These are phyloP conservation scores for Kuschelorhynchus macadamiae DNA, from an alignment of 2,888 invertebrate genomes.

Conservation along the genomic window DNA sequence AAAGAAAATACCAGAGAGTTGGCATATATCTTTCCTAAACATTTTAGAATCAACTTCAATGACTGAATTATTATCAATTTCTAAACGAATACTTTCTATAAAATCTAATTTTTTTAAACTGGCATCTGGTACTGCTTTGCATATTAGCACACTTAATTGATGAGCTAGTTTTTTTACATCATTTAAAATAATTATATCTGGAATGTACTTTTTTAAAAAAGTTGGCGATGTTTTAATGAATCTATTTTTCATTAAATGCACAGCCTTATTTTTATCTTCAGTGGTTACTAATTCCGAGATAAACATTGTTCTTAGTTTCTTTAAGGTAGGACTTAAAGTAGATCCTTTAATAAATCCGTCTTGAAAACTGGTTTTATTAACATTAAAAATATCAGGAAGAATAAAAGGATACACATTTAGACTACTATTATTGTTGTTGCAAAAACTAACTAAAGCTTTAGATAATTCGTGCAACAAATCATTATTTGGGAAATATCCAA, in stretches of 20 bases:
- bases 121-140: too few species aligned
- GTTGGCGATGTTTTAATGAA: neutral
- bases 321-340: neutral
- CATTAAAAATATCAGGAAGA: too few species aligned
- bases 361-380: too few species aligned
- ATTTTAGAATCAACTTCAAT: neutral
- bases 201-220: slow-evolving; percentile 5
- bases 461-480: too few species aligned
- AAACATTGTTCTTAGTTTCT: neutral
- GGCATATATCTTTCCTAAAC: neutral
- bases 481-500: neutral
- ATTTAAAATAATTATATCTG: neutral
- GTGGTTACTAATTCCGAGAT: neutral
- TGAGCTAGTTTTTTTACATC: neutral
- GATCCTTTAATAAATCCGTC: too few species aligned
- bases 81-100: neutral
- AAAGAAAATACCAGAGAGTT: neutral
- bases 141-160: slow-evolving; percentile 1
- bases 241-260: neutral
- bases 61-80: slow-evolving; percentile 9
- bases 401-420: too few species aligned
- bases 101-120: too few species aligned
- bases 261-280: neutral
- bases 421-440: too few species aligned
- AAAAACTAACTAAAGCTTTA: too few species aligned